Evolutionary conservation across 2,113 vertebrate species (phyloP), one percentile per base, ranked within the genome.

Genomic region (Pogonocichla stellata): DNA sequence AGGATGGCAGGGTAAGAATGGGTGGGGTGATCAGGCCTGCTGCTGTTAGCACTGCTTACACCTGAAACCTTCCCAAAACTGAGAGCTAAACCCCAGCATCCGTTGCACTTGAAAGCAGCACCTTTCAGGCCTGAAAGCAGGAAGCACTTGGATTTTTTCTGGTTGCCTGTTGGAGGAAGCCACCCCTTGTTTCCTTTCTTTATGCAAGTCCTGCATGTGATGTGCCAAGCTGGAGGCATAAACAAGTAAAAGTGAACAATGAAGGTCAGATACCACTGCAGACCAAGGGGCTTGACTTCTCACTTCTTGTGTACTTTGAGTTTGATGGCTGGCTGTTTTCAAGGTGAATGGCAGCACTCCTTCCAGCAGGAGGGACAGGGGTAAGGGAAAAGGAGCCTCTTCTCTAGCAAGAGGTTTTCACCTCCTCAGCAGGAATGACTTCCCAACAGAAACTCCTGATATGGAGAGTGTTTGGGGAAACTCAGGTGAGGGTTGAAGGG

Each of bases 361-460:
- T 93, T 84, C 56, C 69, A 90, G 34, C 2, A 34, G 60, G 24
- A 79, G 33, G 23, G 38, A 69, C 13, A 61, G 25, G 17, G 10
- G 3, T 28, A 42, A 56, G 29, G 25, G 29, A 53, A 80, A 66
- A 87, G 11, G 10, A 89, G 14, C 10, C 28, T 45, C 10, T 38
- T 29, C 45, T 78, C 56, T 3, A 42, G 36, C 13, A 15, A 65
- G 53, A 80, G 54, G 23, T 7, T 40, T 11, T 51, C 23, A 28
- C 19, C 18, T 64, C 26, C 53, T 91, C 0, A 0, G 23, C 18
- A 33, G 65, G 56, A 90, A 70, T 2, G 1, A n/a, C 28, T 91
- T 73, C 36, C 15, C 50, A 57, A 2, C 14, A 80, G 36, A 69
- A 91, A 12, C 3, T 11, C 19, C 17, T 2, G 4, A 5, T 50